Evolutionary conservation across 2,113 vertebrate species (phyloP).

Genomic region (Atractosteus spatula): DNA sequence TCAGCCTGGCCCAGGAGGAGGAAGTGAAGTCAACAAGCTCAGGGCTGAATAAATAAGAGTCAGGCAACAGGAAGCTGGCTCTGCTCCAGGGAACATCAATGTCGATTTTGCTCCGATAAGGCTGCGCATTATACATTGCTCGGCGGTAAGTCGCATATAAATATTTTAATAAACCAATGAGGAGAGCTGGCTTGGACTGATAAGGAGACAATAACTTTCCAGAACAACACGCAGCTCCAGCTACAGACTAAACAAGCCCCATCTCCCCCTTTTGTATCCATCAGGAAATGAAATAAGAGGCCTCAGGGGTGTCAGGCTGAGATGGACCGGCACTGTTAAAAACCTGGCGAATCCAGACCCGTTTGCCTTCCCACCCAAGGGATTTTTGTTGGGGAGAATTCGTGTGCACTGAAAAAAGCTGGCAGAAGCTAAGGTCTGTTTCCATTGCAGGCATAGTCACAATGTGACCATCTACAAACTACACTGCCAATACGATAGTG

Average conservation of each 20-base stretch:
- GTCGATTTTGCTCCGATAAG: background rate
- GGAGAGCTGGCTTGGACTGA: conserved; percentile 1
- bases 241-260: background rate
- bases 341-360: too few relatives aligned
- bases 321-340: too few relatives aligned
- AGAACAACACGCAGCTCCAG: background rate
- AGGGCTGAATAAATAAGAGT: background rate
- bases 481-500: too few relatives aligned
- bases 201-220: conserved; percentile 10
- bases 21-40: background rate
- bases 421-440: too few relatives aligned
- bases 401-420: too few relatives aligned
- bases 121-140: background rate
- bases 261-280: background rate
- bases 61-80: background rate
- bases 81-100: background rate
- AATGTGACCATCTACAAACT: too few relatives aligned
- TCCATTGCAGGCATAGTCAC: too few relatives aligned
- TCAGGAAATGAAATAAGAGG: background rate
- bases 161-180: background rate
- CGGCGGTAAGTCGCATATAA: background rate
- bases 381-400: too few relatives aligned
- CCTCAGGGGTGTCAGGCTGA: background rate
- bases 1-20: too few relatives aligned
- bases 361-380: too few relatives aligned